Base-by-base conservation (phyloP, 1,140 invertebrate species). In the Camponotus vicinus region DNA sequence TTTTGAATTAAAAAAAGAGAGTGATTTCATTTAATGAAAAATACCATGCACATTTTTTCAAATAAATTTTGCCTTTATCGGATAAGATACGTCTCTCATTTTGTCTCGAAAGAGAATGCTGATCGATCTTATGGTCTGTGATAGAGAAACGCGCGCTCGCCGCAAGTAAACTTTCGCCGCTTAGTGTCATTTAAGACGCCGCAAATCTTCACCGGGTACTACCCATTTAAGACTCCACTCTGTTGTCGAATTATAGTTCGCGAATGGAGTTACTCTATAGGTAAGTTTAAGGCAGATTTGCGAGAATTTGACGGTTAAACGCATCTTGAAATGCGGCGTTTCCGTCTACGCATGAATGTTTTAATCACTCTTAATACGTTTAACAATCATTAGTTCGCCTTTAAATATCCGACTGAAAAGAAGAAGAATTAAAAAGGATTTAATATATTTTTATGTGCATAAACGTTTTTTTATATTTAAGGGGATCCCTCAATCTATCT, bases 111-210 rank as follows among this genome's bases (percentile, higher is more conserved):
- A 73, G 61, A 63, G 73, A 78, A 66, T 83, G 40, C 27, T 11
- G 42, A 40, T 15, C 73, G 57, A 64, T 75, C 73, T 34, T 64
- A 32, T 40, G 9, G 0, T 76, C 45, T 32, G 70, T 57, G 59
- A 77, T 73, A 61, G 21, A n/a, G 80, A 42, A 82, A 82, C 40
- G 55, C 66, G 32, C 34, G 86, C 52, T 27, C 49, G 76, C 73
- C 66, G 37, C 86, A 49, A 86, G 85, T 90, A 91, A 91, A 91
- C 80, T 91, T 88, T 89, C 66, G 57, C 59, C 75, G 86, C 70
- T 80, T 70, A 85, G 84, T 87, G 90, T 92, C 89, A 83, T 91
- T 92, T 92, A 92, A 90, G 88, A 69, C 71, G 76, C 89, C 80
- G 88, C 90, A 91, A 92, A 91, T 92, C 91, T 92, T 75, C 64